A percentile compares a stretch with the other conserved stretches of the same genome.
Evolutionary conservation across 2,888 invertebrate genomes (phyloP).

Genomic region (Cancer borealis): DNA sequence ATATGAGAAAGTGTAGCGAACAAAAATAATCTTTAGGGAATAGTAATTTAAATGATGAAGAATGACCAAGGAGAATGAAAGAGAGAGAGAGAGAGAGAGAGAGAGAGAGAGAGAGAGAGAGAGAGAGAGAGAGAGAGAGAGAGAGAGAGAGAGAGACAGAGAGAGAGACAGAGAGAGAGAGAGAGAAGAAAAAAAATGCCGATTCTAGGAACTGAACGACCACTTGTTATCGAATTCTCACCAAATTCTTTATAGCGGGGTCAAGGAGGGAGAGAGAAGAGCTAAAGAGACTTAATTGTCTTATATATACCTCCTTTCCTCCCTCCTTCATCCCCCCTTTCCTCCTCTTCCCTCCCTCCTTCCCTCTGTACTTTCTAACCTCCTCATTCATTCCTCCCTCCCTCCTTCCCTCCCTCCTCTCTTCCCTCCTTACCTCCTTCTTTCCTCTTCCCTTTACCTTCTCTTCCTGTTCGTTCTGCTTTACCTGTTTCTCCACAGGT

Average conservation of each 20-base stretch:
- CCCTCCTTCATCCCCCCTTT: background rate
- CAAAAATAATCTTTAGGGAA: background rate
- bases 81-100: background rate
- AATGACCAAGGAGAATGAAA: background rate
- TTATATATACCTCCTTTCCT: background rate
- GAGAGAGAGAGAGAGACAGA: slow-evolving; percentile 42
- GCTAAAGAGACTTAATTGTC: slow-evolving; percentile 35
- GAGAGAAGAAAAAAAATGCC: background rate
- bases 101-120: background rate
- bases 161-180: slow-evolving; percentile 39
- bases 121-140: background rate
- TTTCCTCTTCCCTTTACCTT: background rate
- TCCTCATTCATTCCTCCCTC: too few relatives aligned
- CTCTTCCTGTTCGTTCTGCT: too few relatives aligned
- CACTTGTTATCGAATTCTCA: background rate
- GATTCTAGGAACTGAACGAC: background rate
- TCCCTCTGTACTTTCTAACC: background rate
- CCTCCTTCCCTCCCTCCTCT: background rate
- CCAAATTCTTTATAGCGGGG: background rate
- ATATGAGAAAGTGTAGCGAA: background rate
- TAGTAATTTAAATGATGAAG: background rate
- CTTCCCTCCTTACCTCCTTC: background rate
- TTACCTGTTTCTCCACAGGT: too few relatives aligned
- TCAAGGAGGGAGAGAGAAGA: background rate
- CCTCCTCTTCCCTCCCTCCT: background rate